phyloP scores from a whole-genome alignment of 2,113 vertebrate species.

The Cyprinodon brontotheroides region DNA sequence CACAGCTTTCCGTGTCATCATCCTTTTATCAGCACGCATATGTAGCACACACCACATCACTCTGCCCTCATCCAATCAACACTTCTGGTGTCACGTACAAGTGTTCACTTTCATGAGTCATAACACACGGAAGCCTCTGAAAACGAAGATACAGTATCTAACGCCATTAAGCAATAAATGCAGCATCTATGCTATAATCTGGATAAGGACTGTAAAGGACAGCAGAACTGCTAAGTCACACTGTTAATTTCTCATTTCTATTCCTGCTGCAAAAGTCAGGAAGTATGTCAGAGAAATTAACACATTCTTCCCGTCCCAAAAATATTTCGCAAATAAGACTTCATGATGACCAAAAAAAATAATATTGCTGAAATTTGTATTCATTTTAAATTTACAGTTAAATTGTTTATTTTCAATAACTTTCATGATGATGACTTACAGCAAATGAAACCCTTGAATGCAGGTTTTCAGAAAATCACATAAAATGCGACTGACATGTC shows the following conservation, averaged over 20 bases:
- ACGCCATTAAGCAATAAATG: background rate
- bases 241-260: constrained; percentile 12
- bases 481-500: too few species aligned
- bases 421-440: background rate
- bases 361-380: background rate
- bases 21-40: constrained; percentile 28
- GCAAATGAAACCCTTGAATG: background rate
- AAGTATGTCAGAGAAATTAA: constrained; percentile 28
- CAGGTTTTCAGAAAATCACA: background rate
- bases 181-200: background rate
- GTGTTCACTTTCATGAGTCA: background rate
- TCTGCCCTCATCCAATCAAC: constrained; percentile 4
- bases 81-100: constrained; percentile 16
- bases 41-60: background rate
- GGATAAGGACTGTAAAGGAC: background rate
- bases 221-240: constrained; percentile 8
- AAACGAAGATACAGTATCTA: background rate
- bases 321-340: constrained; percentile 32
- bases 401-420: background rate
- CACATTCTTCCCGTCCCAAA: constrained; percentile 15
- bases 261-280: constrained; percentile 32
- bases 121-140: background rate
- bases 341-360: constrained; percentile 40
- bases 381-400: background rate
- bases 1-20: constrained; percentile 22